Conservation (phyloP, 2,113 vertebrate species). For the Oriolus oriolus region DNA sequence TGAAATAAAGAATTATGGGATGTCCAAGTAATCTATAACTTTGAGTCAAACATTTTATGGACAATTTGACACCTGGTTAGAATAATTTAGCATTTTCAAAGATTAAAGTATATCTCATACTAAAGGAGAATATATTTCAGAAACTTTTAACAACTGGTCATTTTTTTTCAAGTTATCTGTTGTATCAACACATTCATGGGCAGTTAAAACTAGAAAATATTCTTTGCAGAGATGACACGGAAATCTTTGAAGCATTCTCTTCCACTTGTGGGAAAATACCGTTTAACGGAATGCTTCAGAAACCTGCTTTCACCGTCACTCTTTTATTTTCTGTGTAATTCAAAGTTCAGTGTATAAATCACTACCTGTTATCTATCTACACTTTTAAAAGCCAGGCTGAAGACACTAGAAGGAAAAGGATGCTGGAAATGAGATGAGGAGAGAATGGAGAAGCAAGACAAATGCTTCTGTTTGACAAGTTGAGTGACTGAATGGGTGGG, state of each 20-base stretch:
- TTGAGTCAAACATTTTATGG: constrained; percentile 12
- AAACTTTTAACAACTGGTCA: neutral
- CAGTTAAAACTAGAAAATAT: neutral
- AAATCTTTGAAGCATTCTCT: neutral
- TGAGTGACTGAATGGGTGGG: neutral
- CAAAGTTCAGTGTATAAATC: neutral
- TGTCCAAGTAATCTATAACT: constrained; percentile 9
- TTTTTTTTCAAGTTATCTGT: constrained; percentile 11
- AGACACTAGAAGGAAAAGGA: neutral
- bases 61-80: constrained; percentile 12
- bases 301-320: neutral
- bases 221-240: neutral
- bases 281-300: neutral
- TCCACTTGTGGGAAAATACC: neutral
- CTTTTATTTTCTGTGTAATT: neutral
- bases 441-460: neutral
- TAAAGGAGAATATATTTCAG: neutral
- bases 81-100: neutral
- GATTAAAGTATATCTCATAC: neutral
- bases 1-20: constrained; percentile 39
- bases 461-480: neutral
- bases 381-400: neutral
- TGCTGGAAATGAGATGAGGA: neutral
- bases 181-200: neutral
- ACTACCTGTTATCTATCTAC: neutral